Evolutionary conservation across 2,113 vertebrate species (phyloP), one percentile per base, ranked within the genome.

Genomic region (Ia io): DNA sequence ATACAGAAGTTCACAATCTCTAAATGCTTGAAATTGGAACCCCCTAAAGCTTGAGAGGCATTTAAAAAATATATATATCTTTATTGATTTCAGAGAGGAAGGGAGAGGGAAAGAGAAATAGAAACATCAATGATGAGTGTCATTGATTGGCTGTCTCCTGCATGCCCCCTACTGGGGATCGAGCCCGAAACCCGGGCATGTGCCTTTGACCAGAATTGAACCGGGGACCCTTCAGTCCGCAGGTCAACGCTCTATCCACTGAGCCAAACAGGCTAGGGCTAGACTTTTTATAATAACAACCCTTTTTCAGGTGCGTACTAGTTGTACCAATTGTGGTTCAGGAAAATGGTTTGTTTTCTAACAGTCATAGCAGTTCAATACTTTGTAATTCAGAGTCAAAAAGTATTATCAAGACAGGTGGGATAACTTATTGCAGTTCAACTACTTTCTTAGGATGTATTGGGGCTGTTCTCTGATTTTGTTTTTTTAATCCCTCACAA

Each of bases 361-460:
- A 85, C 10, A 78, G 65, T 56, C 70, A 51, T 79, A 78, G 30
- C 7, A 73, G 42, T 37, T 18, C 73, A 69, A 37, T 74, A 79
- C 61, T 86, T 93, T 67, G 37, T 78, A 89, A 86, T 91, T 93
- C 61, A n/a, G 40, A 89, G 22, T 91, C 18, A 84, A 91, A 97
- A 92, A 77, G 42, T 77, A 28, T 83, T 84, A 28, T 79, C 67
- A 85, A 77, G 49, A 42, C 20, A 85, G 3, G 3, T 76, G 67
- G 47, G 77, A 49, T 83, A 74, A 94, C 65, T 94, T 59, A 77
- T 67, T 83, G 44, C 37, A 82, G 25, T 35, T 84, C 35, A 82
- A 18, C 51, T 80, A 76, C 42, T 91, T 82, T 67, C 74, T 80
- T 35, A 76, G 40, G 56, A 44, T 53, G 2, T 56, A 59, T 37